Conservation (phyloP, 2,888 invertebrate genomes). For the Campoletis raptor region DNA sequence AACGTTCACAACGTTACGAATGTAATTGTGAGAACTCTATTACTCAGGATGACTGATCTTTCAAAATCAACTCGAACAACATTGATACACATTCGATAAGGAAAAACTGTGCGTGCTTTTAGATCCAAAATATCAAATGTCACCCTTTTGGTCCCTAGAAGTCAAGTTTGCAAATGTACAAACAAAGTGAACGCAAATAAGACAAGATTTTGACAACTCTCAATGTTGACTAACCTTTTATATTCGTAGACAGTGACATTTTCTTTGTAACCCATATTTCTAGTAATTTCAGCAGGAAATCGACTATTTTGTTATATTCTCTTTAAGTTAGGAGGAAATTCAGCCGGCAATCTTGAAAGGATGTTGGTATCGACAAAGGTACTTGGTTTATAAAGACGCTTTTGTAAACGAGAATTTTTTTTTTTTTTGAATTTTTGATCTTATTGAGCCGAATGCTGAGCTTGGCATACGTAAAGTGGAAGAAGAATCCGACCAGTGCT, state of each 20-base stretch:
- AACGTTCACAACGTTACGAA: background rate
- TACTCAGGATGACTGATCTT: background rate
- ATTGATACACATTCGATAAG: too few species aligned
- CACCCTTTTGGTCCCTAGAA: background rate
- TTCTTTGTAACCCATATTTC: background rate
- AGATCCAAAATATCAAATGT: background rate
- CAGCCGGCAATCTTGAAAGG: background rate
- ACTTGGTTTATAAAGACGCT: background rate
- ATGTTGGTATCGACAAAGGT: background rate
- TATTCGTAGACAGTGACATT: background rate
- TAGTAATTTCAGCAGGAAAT: background rate
- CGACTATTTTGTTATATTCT: background rate
- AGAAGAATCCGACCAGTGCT: background rate
- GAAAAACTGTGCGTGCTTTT: background rate
- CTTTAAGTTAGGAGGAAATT: background rate
- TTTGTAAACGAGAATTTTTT: background rate
- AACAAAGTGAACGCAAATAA: background rate
- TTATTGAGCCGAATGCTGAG: background rate
- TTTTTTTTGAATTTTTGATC: background rate
- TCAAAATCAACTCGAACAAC: background rate
- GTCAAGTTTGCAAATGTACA: background rate
- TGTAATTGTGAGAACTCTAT: background rate
- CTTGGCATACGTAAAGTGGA: background rate
- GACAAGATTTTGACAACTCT: background rate
- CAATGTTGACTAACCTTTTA: background rate